Conservation (phyloP, 2,113 vertebrate species). For the Theristicus caerulescens region DNA sequence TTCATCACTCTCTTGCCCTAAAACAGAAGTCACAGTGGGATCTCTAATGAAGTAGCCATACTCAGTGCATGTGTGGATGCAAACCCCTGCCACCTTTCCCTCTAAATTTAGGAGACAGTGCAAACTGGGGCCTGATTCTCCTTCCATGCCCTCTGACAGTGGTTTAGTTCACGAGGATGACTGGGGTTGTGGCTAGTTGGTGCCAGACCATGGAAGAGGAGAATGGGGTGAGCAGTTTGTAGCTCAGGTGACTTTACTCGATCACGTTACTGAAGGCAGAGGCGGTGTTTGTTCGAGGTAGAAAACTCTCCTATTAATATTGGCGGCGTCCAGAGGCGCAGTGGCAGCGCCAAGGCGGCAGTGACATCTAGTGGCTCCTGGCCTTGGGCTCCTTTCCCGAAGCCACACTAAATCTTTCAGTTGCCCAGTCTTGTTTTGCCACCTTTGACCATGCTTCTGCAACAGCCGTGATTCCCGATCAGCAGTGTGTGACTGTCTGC, state of each 20-base stretch:
- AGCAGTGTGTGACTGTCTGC: accelerated
- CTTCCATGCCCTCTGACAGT: background rate
- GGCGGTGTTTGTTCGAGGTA: background rate
- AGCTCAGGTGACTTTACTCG: background rate
- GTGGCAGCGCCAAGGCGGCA: slow-evolving; percentile 14
- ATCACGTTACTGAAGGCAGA: background rate
- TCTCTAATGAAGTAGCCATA: background rate
- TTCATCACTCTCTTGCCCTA: background rate
- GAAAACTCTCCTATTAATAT: background rate
- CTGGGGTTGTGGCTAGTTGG: background rate
- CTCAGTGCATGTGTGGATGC: accelerated
- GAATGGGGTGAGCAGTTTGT: accelerated
- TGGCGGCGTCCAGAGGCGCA: background rate
- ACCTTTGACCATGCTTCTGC: background rate
- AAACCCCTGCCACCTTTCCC: background rate
- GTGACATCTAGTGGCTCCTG: slow-evolving; percentile 69
- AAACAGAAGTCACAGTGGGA: too few species aligned
- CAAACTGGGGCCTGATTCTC: background rate
- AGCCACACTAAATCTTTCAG: background rate
- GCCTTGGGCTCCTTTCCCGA: background rate
- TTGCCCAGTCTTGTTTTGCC: background rate
- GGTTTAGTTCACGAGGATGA: too few species aligned
- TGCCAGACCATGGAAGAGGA: background rate
- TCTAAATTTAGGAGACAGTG: accelerated
- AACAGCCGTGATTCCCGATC: accelerated